Evolutionary conservation across 1,140 invertebrate genomes (phyloP).

Genomic region (Neuroterus valhalla): DNA sequence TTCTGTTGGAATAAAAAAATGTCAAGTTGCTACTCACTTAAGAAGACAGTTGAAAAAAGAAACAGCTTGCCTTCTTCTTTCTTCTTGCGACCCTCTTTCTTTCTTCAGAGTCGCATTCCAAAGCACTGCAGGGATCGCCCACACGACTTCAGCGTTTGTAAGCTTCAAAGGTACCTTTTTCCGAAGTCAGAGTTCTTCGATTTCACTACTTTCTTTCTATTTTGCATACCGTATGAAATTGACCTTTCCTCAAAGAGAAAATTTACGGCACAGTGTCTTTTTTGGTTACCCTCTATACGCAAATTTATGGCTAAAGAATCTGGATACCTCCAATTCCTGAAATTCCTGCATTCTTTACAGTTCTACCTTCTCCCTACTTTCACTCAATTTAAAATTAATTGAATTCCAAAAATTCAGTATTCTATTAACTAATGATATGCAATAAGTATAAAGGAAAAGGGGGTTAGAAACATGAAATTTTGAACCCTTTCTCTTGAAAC

Average conservation of each 20-base stretch:
- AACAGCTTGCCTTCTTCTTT: constrained; percentile 1
- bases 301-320: not conserved
- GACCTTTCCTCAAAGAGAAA: constrained; percentile 12
- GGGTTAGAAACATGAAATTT: no score
- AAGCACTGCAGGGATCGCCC: not conserved
- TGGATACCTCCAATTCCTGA: not conserved
- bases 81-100: constrained; percentile 12
- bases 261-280: not conserved
- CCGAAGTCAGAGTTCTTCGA: not conserved
- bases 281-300: not conserved
- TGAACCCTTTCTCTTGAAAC: no score
- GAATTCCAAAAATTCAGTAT: no score
- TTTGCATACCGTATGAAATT: constrained; percentile 7
- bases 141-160: not conserved
- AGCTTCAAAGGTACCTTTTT: constrained; percentile 11
- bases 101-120: constrained; percentile 32
- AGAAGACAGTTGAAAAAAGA: not conserved
- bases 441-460: no score
- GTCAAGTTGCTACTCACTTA: constrained; percentile 7
- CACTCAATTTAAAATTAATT: no score
- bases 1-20: not conserved
- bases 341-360: constrained; percentile 6
- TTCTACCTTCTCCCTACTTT: constrained; percentile 6
- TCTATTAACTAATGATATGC: no score
- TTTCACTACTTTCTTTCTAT: constrained; percentile 20